phyloP scores from a whole-genome alignment of 2,797 vertebrate species.

The Gadopsis bispinosus region DNA sequence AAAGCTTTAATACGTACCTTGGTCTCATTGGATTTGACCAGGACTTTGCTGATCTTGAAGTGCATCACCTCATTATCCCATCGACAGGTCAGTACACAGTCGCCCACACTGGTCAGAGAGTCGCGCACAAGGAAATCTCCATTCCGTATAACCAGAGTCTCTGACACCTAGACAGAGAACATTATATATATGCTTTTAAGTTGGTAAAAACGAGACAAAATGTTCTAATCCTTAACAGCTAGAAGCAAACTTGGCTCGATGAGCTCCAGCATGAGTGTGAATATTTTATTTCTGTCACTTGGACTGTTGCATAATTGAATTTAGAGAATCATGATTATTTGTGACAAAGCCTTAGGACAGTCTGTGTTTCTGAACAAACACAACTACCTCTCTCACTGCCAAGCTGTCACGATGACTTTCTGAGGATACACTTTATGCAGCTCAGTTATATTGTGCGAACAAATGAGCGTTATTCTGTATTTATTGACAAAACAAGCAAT shows the following conservation, averaged over 20 bases:
- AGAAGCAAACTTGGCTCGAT: constrained; percentile 8
- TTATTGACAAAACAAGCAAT: constrained; percentile 45
- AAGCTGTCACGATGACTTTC: constrained; percentile 25
- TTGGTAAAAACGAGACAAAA: constrained; percentile 9
- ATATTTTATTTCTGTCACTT: constrained; percentile 26
- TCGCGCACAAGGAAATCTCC: constrained; percentile 97
- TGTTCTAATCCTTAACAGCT: constrained; percentile 1
- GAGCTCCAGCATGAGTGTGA: constrained; percentile 20
- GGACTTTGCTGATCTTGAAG: constrained; percentile 96
- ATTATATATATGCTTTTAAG: neutral
- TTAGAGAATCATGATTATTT: constrained; percentile 50
- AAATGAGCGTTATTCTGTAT: constrained; percentile 43
- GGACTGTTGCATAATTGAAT: constrained; percentile 52
- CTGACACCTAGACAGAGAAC: constrained; percentile 87
- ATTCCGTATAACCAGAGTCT: constrained; percentile 92
- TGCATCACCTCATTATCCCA: constrained; percentile 94
- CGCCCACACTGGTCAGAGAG: constrained; percentile 91
- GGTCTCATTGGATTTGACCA: constrained; percentile 91
- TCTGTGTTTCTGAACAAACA: constrained; percentile 52
- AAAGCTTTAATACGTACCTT: constrained; percentile 65
- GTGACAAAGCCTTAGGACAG: constrained; percentile 32
- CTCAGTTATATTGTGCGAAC: constrained; percentile 16
- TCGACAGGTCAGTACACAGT: constrained; percentile 95
- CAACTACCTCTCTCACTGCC: constrained; percentile 14
- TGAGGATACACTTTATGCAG: constrained; percentile 28